Evolutionary conservation across 2,888 invertebrate genomes (phyloP).

Genomic region (Drosophila mulleri): DNA sequence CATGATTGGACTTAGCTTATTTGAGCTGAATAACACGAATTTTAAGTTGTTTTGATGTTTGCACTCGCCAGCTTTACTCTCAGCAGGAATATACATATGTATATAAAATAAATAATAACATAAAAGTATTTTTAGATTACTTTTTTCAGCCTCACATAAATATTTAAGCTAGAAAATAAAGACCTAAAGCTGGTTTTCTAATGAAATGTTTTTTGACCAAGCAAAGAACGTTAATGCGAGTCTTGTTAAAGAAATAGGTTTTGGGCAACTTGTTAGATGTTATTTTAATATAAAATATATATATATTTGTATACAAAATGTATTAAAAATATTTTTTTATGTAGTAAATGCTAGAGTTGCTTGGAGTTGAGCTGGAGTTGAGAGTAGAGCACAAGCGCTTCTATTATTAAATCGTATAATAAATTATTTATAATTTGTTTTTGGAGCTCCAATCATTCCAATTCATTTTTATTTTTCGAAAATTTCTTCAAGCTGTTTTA

Average conservation of each 20-base stretch:
- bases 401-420: too few relatives aligned
- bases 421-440: too few relatives aligned
- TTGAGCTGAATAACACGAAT: background rate
- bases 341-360: background rate
- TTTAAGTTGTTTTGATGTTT: background rate
- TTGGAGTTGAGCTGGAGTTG: background rate
- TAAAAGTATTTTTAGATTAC: background rate
- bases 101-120: background rate
- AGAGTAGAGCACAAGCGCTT: background rate
- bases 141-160: background rate
- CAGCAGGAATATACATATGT: background rate
- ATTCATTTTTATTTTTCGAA: too few relatives aligned
- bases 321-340: background rate
- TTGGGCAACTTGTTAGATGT: background rate
- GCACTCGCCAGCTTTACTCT: background rate
- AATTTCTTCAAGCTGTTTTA: too few relatives aligned
- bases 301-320: background rate
- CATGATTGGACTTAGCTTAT: background rate
- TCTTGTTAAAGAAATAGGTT: background rate
- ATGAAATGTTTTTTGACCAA: background rate
- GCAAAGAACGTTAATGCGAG: too few relatives aligned
- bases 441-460: too few relatives aligned
- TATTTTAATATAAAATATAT: background rate
- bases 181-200: slow-evolving; percentile 1
- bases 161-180: background rate